Conservation (phyloP, 2,888 invertebrate genomes). For the Megaustenia siamemsis region DNA sequence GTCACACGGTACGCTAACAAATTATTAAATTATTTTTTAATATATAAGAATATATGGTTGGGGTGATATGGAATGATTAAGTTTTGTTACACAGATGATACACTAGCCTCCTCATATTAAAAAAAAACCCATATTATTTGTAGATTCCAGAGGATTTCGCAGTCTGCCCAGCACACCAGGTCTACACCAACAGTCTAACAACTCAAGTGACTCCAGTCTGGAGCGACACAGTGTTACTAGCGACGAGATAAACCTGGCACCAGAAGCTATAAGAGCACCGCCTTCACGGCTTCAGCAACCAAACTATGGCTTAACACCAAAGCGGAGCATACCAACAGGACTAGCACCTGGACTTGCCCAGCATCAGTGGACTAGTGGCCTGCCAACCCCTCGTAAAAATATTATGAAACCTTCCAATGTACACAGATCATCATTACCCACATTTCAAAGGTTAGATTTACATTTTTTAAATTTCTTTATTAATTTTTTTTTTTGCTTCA, state of each 20-base stretch:
- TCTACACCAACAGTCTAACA: constrained; percentile 65
- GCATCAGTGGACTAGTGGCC: constrained; percentile 62
- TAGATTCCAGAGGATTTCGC: constrained; percentile 66
- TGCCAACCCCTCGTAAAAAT: constrained; percentile 70
- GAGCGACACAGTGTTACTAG: constrained; percentile 65
- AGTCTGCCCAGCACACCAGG: constrained; percentile 73
- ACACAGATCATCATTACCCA: constrained; percentile 65
- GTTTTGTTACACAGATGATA: too few species aligned
- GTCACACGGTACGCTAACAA: too few species aligned
- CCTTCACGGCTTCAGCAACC: constrained; percentile 61
- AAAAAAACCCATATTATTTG: constrained; percentile 33
- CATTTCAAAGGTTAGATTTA: constrained; percentile 68
- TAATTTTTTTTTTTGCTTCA: too few species aligned
- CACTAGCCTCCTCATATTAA: too few species aligned
- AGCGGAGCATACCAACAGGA: constrained; percentile 58
- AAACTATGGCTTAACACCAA: constrained; percentile 46
- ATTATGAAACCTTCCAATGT: constrained; percentile 67
- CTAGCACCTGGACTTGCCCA: constrained; percentile 45
- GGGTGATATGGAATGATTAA: too few species aligned
- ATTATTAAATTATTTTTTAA: too few species aligned
- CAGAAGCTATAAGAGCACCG: constrained; percentile 58
- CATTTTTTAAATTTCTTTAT: too few species aligned
- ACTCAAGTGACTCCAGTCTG: constrained; percentile 73
- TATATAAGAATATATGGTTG: too few species aligned
- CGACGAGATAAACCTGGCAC: constrained; percentile 63